These are phyloP conservation scores for Elaphurus davidianus DNA, from an alignment of 2,113 vertebrate species.

Conservation along the genomic window DNA sequence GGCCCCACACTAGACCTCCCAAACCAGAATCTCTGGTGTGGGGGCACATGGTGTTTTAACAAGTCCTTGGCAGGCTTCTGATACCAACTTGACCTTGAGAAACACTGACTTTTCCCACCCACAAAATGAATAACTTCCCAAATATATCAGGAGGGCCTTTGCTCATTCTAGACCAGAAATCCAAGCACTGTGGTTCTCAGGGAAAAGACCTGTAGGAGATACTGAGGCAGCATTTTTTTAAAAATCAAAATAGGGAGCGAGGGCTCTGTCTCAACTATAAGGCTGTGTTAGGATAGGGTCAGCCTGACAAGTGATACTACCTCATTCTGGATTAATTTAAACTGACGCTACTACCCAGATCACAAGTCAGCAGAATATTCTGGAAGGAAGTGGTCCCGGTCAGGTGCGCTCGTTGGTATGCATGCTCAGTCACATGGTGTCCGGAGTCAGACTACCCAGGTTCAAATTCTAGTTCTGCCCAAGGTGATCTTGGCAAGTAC, in stretches of 20 bases:
- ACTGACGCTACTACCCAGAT: background rate
- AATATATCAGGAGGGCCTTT: background rate
- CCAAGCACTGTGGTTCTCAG: background rate
- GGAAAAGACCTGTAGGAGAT: background rate
- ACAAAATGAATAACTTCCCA: background rate
- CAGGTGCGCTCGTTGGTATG: background rate
- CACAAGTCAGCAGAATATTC: background rate
- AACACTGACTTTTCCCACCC: background rate
- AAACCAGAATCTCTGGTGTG: background rate
- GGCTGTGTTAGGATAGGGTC: background rate
- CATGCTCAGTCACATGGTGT: background rate
- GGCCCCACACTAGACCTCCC: background rate
- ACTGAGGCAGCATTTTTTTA: background rate
- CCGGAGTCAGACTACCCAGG: background rate
- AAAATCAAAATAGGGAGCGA: background rate
- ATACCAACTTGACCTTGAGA: background rate
- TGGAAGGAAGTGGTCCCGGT: background rate
- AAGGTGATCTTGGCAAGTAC: background rate
- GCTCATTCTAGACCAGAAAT: background rate
- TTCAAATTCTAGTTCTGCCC: background rate
- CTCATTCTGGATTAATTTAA: background rate
- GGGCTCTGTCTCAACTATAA: background rate
- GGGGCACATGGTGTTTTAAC: background rate
- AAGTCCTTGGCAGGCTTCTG: background rate
- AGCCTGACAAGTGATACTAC: background rate